Percentiles rank a stretch among this genome's conserved stretches.
Conservation (phyloP, 2,113 vertebrate species). For the Peromyscus californicus region DNA sequence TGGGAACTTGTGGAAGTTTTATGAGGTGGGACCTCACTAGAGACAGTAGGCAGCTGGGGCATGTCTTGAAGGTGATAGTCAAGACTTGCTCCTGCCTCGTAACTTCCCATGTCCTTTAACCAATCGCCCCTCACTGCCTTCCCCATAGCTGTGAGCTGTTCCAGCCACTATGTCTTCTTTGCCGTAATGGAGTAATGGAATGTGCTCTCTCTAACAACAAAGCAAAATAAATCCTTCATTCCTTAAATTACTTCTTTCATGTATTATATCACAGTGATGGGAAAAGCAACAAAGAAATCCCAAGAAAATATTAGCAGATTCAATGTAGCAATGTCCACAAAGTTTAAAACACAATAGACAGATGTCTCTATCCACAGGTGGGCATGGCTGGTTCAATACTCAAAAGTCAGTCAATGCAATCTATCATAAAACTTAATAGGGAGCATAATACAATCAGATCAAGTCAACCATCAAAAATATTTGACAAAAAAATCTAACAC, state of each 20-base stretch:
- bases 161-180: background rate
- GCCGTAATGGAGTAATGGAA: too few species aligned
- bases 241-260: background rate
- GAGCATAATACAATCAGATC: background rate
- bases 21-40: background rate
- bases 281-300: background rate
- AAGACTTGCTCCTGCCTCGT: background rate
- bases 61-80: background rate
- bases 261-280: background rate
- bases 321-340: background rate
- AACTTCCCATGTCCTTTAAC: too few species aligned
- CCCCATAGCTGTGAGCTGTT: too few species aligned
- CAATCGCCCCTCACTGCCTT: too few species aligned
- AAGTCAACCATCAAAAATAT: background rate
- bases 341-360: background rate
- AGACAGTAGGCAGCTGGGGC: background rate
- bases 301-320: background rate
- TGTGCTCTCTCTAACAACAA: too few species aligned
- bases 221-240: background rate
- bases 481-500: background rate
- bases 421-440: background rate
- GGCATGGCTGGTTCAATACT: rapidly evolving
- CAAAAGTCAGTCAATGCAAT: background rate
- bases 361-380: too few species aligned
- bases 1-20: background rate